Conservation (phyloP, 2,113 vertebrate species). For the Eudorcas thomsonii region DNA sequence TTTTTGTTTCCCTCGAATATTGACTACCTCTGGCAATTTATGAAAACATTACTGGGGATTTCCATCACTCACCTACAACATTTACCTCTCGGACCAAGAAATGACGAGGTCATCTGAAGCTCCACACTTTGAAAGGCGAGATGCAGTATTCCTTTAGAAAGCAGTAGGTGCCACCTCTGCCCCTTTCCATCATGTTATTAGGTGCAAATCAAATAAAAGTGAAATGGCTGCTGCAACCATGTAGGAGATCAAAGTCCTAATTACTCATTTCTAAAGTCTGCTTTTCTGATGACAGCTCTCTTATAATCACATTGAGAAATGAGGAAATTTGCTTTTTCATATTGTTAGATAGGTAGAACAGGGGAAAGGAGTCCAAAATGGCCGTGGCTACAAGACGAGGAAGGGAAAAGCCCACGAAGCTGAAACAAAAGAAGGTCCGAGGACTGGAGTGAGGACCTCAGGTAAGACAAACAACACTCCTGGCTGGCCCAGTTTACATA, state of each 20-base stretch:
- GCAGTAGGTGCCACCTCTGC: not conserved
- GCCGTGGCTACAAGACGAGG: too few species aligned
- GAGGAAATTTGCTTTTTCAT: conserved; percentile 72
- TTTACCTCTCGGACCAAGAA: not conserved
- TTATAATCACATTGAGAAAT: conserved; percentile 74
- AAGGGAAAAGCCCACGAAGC: too few species aligned
- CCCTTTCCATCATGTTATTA: conserved; percentile 31
- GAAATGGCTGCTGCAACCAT: conserved; percentile 18
- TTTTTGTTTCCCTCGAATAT: not conserved
- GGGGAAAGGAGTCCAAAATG: too few species aligned
- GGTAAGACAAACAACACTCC: too few species aligned
- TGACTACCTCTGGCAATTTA: conserved; percentile 40
- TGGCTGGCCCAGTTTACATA: too few species aligned
- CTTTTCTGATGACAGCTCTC: conserved; percentile 68
- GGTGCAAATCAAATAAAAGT: conserved; percentile 41
- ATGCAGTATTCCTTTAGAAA: not conserved
- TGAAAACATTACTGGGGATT: not conserved
- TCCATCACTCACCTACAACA: not conserved
- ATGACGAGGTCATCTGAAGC: not conserved
- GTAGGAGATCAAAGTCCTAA: conserved; percentile 69
- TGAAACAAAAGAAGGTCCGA: too few species aligned
- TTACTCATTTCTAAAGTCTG: conserved; percentile 73
- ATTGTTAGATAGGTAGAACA: too few species aligned
- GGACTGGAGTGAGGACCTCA: too few species aligned
- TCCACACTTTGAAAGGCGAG: not conserved